Conservation (phyloP, 2,113 vertebrate genomes). For the Notechis scutatus region DNA sequence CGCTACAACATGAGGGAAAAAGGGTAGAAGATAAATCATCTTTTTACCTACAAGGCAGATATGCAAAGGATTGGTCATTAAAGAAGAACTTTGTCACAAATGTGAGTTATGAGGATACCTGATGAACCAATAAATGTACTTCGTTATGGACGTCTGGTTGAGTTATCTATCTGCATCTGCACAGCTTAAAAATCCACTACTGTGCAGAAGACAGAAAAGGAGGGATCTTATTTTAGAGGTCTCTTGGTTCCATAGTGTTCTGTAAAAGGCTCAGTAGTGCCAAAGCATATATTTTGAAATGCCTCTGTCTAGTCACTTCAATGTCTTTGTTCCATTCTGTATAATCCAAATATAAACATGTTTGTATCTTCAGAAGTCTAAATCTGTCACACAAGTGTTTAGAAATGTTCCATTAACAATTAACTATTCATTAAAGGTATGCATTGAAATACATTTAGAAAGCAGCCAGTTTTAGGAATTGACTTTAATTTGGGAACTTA, state of each 20-base stretch:
- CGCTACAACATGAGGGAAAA: too few species aligned
- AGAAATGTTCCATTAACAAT: not conserved
- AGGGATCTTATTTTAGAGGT: not conserved
- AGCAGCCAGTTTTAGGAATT: not conserved
- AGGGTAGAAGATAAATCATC: too few species aligned
- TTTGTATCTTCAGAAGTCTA: not conserved
- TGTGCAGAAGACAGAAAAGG: too few species aligned
- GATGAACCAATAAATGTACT: too few species aligned
- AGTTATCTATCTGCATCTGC: too few species aligned
- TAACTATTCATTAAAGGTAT: not conserved
- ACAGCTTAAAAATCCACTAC: too few species aligned
- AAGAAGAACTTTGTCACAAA: too few species aligned
- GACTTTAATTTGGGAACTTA: not conserved
- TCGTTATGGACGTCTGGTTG: too few species aligned
- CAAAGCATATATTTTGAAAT: not conserved
- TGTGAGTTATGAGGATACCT: too few species aligned
- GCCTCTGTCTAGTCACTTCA: not conserved
- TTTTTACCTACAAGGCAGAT: too few species aligned
- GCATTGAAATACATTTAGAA: not conserved
- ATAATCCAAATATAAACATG: not conserved
- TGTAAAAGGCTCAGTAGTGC: not conserved
- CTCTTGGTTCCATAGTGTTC: not conserved
- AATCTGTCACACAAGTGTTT: not conserved
- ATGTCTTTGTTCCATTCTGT: not conserved
- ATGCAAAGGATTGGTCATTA: too few species aligned